Base-by-base conservation (phyloP, 2,888 invertebrate species). In the Unio pictorum region DNA sequence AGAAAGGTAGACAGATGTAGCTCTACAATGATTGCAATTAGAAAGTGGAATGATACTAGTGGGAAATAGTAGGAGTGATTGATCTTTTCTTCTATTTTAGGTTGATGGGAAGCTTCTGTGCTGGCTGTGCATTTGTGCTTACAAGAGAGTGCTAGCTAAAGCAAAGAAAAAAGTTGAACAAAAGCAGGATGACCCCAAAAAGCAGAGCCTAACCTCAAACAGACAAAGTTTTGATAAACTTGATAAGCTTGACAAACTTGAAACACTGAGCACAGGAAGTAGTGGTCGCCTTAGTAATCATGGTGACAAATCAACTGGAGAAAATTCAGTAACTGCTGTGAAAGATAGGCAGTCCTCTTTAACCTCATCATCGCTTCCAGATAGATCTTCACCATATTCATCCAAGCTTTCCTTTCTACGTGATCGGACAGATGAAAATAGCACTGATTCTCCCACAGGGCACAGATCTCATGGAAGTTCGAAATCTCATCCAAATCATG, bases 91-190 rank as follows among this genome's bases (percentile, higher is more conserved):
- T 73, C 59, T 30, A 55, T 91, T 91, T 67, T 91, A 97, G 97
- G 95, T 97, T 78, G 97, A 98, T 90, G 97, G 97, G 6, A 98
- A 97, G 91, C 91, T 97, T 72, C 92, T 98, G 55, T 98, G 98
- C 90, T 98, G 97, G 97, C 92, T 98, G 72, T 98, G 98, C 91
- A 97, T 97, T 23, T 93, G 96, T 83, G 96, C 97, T 0, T 95
- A 95, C 90, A 97, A 97, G 91, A 92, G 97, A 82, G 97, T 97
- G 0, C 90, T 98, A 85, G 95, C 96, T 1, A 95, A 97, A 88
- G 97, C 97, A 17, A 45, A 45, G 15, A 45, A 45, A 15, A 45
- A 45, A 45, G 45, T 45, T 45, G 45, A 45, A 15, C 81, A 83
- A 64, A 68, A 79, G 64, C 78, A 83, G 34, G 83, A 83, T 20